Base-by-base conservation (phyloP, 1,140 invertebrate genomes). In the Notospermus geniculatus region DNA sequence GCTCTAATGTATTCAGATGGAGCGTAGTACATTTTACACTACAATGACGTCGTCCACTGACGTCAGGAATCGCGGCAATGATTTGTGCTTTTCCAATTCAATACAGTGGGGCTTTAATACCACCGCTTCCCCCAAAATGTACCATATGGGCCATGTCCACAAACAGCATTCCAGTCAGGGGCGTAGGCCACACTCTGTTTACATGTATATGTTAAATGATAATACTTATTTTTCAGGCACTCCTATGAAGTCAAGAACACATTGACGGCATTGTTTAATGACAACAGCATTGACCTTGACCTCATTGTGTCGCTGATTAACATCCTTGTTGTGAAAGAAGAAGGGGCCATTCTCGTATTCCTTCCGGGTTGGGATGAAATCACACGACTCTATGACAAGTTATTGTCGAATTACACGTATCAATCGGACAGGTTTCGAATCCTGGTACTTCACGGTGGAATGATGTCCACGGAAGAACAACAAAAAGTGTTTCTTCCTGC, bases 221-320 rank as follows among this genome's bases (percentile, higher is more conserved):
- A n/a, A n/a, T n/a, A n/a, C 32, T 36, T 32, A 29, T 28, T 36
- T 66, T 69, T 7, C 53, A 84, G 82, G 36, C 87, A 90, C 75
- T 80, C 85, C 13, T 29, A 27, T 9, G 58, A 79, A 30, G 86
- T 88, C 11, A 82, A 87, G 39, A 71, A 85, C 43, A 80, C 86
- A 59, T 73, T 92, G 11, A 66, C 71, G 57, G 86, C 88, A 67
- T 80, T 83, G 25, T 80, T 85, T 66, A 86, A 85, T 57, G 89
- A 92, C 75, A 83, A 36, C 32, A 36, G 87, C 2, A 71, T 92
- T 4, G 87, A 89, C 71, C 65, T 90, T 2, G 85, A 90, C 17
- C 82, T 95, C 1, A 85, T 92, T 15, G 78, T 85, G 19, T 75
- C 84, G 57, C 80, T 95, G 13, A 36, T 93, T 1, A 78, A 83